These are phyloP conservation scores for Cyanistes caeruleus DNA, from an alignment of 2,113 vertebrate genomes.

Conservation along the genomic window DNA sequence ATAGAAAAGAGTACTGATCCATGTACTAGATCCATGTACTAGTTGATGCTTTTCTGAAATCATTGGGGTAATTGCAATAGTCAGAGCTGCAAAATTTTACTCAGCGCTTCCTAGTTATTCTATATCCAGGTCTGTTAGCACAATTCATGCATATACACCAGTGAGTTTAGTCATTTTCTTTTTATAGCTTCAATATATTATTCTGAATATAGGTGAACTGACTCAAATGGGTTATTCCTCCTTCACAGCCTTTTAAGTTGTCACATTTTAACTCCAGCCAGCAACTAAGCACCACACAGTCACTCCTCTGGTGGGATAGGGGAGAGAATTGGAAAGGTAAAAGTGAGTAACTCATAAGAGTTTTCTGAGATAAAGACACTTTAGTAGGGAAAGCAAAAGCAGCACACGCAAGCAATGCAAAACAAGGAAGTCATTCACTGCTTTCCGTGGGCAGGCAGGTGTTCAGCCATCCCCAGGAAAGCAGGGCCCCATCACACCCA, in stretches of 20 bases:
- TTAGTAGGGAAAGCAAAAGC: background rate
- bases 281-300: background rate
- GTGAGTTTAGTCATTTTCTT: conserved; percentile 38
- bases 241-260: background rate
- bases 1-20: background rate
- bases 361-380: background rate
- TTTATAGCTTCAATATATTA: conserved; percentile 22
- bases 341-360: background rate
- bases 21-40: background rate
- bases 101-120: conserved; percentile 5
- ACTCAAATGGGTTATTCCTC: conserved; percentile 25
- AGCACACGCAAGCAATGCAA: background rate
- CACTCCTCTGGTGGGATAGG: background rate
- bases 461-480: background rate
- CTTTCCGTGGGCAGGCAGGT: background rate
- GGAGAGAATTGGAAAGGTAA: background rate
- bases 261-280: background rate
- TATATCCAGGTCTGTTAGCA: background rate
- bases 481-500: background rate
- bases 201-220: conserved; percentile 21
- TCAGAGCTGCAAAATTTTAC: background rate
- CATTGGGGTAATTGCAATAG: background rate
- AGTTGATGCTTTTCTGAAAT: background rate
- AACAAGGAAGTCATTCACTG: background rate
- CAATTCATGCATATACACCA: background rate